A percentile compares a stretch with the other conserved stretches of the same genome.
Conservation (phyloP, 2,888 invertebrate species). For the Electrophaes corylata region DNA sequence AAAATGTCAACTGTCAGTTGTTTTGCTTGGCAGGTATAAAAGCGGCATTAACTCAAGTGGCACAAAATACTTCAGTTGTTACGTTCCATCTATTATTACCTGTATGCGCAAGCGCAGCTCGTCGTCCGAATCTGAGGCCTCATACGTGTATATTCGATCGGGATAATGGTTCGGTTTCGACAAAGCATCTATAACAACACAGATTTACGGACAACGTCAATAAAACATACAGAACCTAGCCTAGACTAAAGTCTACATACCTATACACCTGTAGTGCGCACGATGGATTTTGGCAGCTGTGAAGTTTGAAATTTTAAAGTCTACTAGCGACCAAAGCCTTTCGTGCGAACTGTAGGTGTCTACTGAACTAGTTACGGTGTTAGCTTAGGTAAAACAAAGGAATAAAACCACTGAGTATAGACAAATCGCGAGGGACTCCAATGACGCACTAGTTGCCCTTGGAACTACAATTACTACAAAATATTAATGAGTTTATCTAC, state of each 20-base stretch:
- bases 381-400: slow-evolving; percentile 27
- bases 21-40: slow-evolving; percentile 3
- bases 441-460: slow-evolving; percentile 56
- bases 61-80: slow-evolving; percentile 29
- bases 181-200: slow-evolving; percentile 84
- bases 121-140: slow-evolving; percentile 78
- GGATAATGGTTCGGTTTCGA: slow-evolving; percentile 82
- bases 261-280: neutral
- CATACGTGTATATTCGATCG: slow-evolving; percentile 81
- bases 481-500: slow-evolving; percentile 47
- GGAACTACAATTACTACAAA: slow-evolving; percentile 51
- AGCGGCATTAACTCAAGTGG: slow-evolving; percentile 6
- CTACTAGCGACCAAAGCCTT: neutral
- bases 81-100: slow-evolving; percentile 57
- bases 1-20: neutral
- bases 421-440: slow-evolving; percentile 16
- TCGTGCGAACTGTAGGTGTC: slow-evolving; percentile 3
- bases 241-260: slow-evolving; percentile 27
- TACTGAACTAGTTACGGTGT: slow-evolving; percentile 7
- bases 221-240: slow-evolving; percentile 46
- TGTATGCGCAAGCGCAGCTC: slow-evolving; percentile 81
- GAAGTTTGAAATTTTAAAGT: neutral
- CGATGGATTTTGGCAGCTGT: neutral
- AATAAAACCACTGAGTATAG: slow-evolving; percentile 14
- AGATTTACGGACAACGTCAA: slow-evolving; percentile 77